These are phyloP conservation scores for Platycheirus albimanus DNA, from an alignment of 2,888 invertebrate species.

Conservation along the genomic window DNA sequence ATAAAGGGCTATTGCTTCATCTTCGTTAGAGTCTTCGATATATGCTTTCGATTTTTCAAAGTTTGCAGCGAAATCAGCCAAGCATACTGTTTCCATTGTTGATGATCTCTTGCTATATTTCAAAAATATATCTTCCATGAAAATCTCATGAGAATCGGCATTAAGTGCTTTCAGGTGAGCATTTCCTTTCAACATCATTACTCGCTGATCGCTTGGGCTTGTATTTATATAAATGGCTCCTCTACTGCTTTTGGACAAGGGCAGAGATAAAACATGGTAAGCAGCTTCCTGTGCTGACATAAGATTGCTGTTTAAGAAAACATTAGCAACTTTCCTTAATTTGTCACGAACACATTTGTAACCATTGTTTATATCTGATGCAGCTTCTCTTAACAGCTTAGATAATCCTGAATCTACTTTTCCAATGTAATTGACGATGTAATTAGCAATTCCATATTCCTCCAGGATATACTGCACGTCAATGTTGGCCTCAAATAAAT, in stretches of 20 bases:
- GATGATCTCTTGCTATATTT: no score
- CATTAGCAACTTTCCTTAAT: no score
- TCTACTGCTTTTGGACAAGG: no score
- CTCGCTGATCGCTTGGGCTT: slow-evolving; percentile 11
- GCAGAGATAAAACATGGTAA: not conserved
- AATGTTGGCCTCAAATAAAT: no score
- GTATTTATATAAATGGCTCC: slow-evolving; percentile 25
- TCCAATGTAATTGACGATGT: no score
- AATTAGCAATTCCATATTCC: no score
- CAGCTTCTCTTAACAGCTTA: slow-evolving; percentile 72
- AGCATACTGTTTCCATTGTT: slow-evolving; percentile 7
- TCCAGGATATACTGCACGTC: no score
- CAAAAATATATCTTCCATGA: slow-evolving; percentile 3
- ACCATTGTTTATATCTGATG: slow-evolving; percentile 54
- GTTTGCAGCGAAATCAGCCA: no score
- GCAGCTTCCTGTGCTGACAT: no score
- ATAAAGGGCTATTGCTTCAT: not conserved
- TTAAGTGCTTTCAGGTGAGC: slow-evolving; percentile 7
- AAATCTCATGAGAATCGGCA: slow-evolving; percentile 14
- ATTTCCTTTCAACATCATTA: no score
- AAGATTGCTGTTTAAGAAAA: slow-evolving; percentile 67
- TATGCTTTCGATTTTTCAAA: not conserved
- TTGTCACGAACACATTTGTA: no score
- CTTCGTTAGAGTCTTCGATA: not conserved
- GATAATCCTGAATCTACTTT: slow-evolving; percentile 75